Percentiles rank a stretch among this genome's conserved stretches.
These are phyloP conservation scores for Anas acuta DNA, from an alignment of 2,797 vertebrate species.

Conservation along the genomic window DNA sequence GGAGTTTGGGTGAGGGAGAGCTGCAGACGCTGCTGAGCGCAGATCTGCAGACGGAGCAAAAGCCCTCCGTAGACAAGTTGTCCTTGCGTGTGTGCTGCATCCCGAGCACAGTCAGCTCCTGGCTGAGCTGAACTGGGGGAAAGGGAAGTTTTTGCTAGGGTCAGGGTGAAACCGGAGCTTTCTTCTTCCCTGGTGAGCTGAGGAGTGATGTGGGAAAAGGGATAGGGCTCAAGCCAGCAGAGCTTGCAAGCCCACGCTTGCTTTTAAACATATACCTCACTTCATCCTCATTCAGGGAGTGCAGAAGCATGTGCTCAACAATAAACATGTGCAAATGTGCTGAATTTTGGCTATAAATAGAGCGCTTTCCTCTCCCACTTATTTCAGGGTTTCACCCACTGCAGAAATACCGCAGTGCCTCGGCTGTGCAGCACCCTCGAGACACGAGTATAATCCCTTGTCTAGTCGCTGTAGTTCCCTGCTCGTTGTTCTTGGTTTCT, in stretches of 20 bases:
- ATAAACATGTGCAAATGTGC: slow-evolving; percentile 43
- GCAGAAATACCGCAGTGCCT: neutral
- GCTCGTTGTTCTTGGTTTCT: slow-evolving; percentile 29
- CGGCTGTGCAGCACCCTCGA: neutral
- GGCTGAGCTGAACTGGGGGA: neutral
- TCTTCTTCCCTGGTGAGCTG: neutral
- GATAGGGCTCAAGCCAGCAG: slow-evolving; percentile 25
- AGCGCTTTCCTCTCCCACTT: slow-evolving; percentile 32
- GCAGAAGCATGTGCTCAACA: slow-evolving; percentile 36
- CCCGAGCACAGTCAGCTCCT: neutral
- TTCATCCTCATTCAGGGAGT: slow-evolving; percentile 28
- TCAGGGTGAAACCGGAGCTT: neutral
- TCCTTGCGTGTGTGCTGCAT: neutral
- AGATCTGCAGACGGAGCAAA: slow-evolving; percentile 19
- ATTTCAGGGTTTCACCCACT: slow-evolving; percentile 11
- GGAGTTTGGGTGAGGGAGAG: neutral
- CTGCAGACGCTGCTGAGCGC: neutral
- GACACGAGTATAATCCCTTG: slow-evolving; percentile 35
- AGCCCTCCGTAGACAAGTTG: neutral
- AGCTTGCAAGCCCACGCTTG: slow-evolving; percentile 31
- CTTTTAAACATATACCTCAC: slow-evolving; percentile 26
- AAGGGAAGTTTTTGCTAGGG: neutral
- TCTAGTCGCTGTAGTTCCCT: slow-evolving; percentile 5
- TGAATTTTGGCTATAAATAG: slow-evolving; percentile 55
- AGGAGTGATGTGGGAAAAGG: slow-evolving; percentile 11